A percentile compares a stretch with the other conserved stretches of the same genome.
Conservation (phyloP, 1,140 invertebrate species). For the Cyclargus thomasi region DNA sequence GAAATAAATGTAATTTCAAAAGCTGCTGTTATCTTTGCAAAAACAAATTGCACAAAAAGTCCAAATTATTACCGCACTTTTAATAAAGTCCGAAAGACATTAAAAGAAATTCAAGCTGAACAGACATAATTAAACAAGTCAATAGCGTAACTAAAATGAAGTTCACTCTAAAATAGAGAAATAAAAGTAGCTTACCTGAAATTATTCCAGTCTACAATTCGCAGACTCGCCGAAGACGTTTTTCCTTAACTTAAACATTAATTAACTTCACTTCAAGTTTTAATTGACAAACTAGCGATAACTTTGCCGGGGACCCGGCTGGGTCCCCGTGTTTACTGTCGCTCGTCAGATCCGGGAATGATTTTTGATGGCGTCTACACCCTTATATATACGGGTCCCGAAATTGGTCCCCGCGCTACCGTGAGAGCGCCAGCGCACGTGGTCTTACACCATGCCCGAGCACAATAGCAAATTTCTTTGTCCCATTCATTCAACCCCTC, state of each 20-base stretch:
- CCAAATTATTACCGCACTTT: too few species aligned
- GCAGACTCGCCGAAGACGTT: slow-evolving; percentile 38
- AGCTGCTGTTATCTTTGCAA: too few species aligned
- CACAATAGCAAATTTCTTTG: slow-evolving; percentile 64
- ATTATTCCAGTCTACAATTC: slow-evolving; percentile 36
- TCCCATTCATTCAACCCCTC: slow-evolving; percentile 60
- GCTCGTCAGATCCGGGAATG: slow-evolving; percentile 50
- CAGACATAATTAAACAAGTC: too few species aligned
- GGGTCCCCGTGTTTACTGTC: slow-evolving; percentile 55
- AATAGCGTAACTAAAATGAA: too few species aligned
- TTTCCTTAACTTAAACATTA: slow-evolving; percentile 47
- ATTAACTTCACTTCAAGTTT: slow-evolving; percentile 50
- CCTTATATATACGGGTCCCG: slow-evolving; percentile 56
- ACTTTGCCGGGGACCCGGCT: slow-evolving; percentile 42
- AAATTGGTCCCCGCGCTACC: slow-evolving; percentile 35
- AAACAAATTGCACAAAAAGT: too few species aligned
- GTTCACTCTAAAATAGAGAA: slow-evolving; percentile 24
- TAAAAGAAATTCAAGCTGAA: too few species aligned
- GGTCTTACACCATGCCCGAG: slow-evolving; percentile 61
- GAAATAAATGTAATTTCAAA: too few species aligned
- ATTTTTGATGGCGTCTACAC: slow-evolving; percentile 30
- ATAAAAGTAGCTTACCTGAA: slow-evolving; percentile 42
- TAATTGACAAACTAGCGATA: slow-evolving; percentile 50
- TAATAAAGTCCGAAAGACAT: too few species aligned
- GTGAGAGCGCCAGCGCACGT: slow-evolving; percentile 66